Percentiles rank a stretch among this genome's conserved stretches.
Conservation (phyloP, 2,797 vertebrate genomes). For the Manis javanica region DNA sequence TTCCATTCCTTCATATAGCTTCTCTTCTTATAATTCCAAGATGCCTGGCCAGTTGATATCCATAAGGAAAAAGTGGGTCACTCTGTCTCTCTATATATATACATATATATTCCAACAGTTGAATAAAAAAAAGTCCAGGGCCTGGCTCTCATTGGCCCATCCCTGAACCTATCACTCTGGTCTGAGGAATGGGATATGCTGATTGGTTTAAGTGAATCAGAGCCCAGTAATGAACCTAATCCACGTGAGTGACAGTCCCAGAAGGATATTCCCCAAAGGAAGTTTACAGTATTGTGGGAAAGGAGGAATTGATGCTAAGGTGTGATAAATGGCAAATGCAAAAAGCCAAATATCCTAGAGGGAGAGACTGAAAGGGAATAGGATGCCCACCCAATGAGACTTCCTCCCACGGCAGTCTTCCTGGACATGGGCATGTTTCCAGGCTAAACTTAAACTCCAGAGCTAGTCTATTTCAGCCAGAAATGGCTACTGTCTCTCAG, state of each 20-base stretch:
- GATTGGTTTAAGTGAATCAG: background rate
- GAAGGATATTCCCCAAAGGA: background rate
- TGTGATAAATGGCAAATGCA: background rate
- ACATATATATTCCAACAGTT: background rate
- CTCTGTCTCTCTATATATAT: background rate
- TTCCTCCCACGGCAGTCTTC: background rate
- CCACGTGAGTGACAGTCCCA: background rate
- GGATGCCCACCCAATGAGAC: background rate
- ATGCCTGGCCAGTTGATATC: background rate
- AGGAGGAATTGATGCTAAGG: background rate
- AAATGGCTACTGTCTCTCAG: background rate
- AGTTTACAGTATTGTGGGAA: background rate
- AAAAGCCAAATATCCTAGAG: background rate
- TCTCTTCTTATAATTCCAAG: background rate
- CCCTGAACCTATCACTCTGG: background rate
- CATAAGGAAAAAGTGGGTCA: background rate
- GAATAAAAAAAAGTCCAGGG: slow-evolving; percentile 26
- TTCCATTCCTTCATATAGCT: background rate
- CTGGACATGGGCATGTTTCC: background rate
- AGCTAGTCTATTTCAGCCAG: background rate
- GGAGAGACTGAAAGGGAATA: background rate
- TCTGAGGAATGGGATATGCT: background rate
- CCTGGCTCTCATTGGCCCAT: background rate
- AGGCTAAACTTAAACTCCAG: background rate
- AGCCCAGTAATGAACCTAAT: background rate